Conservation (phyloP, 2,113 vertebrate genomes). For the Cynocephalus volans region DNA sequence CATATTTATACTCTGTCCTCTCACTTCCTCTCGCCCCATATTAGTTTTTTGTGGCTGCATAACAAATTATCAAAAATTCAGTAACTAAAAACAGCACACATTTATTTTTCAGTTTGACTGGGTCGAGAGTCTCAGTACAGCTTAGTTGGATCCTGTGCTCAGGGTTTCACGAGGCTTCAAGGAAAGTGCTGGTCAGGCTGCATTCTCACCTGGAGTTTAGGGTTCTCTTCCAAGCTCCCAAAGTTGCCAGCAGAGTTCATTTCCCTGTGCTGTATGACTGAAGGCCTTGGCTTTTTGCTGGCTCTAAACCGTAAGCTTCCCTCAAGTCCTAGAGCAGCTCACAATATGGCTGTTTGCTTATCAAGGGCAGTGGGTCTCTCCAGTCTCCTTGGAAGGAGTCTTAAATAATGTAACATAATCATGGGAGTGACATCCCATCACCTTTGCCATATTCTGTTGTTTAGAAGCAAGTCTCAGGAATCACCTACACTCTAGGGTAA, state of each 20-base stretch:
- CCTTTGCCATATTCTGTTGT: background rate
- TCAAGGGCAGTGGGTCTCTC: background rate
- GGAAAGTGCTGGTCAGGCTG: background rate
- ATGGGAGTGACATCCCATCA: background rate
- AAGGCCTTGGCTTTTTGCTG: background rate
- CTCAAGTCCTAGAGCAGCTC: background rate
- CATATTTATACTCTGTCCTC: slow-evolving; percentile 45
- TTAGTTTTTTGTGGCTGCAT: slow-evolving; percentile 41
- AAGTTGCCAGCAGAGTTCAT: background rate
- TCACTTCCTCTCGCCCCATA: background rate
- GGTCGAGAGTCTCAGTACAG: background rate
- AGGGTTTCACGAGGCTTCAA: background rate
- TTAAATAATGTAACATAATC: background rate
- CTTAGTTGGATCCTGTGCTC: background rate
- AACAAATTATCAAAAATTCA: slow-evolving; percentile 47
- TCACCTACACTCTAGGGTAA: background rate
- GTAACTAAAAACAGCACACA: background rate
- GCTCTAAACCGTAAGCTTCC: background rate
- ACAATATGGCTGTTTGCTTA: background rate
- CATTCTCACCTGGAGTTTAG: background rate
- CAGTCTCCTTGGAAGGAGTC: background rate
- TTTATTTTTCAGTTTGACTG: background rate
- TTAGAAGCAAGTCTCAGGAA: slow-evolving; percentile 14
- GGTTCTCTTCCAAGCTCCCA: background rate
- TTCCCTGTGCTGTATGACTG: background rate